These are phyloP conservation scores for Pseudomyrmex pallidus DNA, from an alignment of 1,140 invertebrate genomes.

Conservation along the genomic window DNA sequence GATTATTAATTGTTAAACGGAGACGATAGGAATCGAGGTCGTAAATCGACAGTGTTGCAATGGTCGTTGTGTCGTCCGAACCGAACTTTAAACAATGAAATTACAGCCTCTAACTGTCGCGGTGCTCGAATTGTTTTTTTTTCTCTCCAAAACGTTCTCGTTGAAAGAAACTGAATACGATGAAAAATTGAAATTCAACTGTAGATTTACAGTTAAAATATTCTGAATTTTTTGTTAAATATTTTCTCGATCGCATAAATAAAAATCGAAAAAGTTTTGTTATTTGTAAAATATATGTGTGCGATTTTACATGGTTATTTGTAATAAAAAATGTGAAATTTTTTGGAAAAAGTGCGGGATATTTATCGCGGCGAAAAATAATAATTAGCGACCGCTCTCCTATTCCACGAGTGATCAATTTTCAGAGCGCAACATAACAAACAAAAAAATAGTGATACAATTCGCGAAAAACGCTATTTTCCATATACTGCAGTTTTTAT, in stretches of 20 bases:
- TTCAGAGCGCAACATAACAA: conserved; percentile 19
- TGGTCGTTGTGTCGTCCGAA: not conserved
- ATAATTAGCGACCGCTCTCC: conserved; percentile 3
- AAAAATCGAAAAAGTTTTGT: no score
- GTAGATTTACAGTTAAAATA: no score
- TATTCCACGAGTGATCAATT: conserved; percentile 17
- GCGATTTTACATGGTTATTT: no score
- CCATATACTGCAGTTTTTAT: conserved; percentile 44
- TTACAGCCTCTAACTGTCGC: conserved; percentile 15
- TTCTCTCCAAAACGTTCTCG: not conserved
- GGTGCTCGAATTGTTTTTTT: not conserved
- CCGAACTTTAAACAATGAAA: not conserved
- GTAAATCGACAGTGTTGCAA: conserved; percentile 22
- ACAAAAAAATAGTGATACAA: conserved; percentile 36
- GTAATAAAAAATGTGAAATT: not conserved
- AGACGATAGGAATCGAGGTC: conserved; percentile 16
- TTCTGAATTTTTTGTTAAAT: not conserved
- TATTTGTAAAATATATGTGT: no score
- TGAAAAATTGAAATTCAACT: not conserved
- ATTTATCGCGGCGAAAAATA: not conserved
- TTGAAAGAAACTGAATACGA: conserved; percentile 10
- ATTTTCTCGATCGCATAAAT: not conserved
- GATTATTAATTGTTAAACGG: conserved; percentile 42
- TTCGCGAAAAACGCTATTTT: conserved; percentile 52
- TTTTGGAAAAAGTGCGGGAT: not conserved